phyloP scores from a whole-genome alignment of 2,113 vertebrate species.

The Grammomys surdaster region DNA sequence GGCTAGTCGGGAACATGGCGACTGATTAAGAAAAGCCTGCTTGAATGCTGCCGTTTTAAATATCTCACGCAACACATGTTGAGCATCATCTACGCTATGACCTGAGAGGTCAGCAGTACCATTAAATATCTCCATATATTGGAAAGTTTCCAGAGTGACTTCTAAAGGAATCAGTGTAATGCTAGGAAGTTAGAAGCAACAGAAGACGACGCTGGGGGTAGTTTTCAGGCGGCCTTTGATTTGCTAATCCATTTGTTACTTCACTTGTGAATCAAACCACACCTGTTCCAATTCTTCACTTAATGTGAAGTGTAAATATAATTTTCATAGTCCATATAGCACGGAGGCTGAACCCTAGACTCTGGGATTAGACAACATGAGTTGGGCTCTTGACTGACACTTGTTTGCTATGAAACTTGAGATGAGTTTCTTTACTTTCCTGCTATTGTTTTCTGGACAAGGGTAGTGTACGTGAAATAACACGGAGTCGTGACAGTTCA shows the following conservation, averaged over 20 bases:
- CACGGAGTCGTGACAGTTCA: not conserved
- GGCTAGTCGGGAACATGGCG: too few relatives aligned
- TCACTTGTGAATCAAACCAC: slow-evolving; percentile 20
- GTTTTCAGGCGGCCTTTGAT: not conserved
- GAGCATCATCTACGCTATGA: not conserved
- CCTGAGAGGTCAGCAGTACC: not conserved
- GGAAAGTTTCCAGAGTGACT: not conserved
- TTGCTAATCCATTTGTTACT: not conserved
- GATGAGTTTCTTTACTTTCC: not conserved
- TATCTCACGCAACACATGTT: not conserved
- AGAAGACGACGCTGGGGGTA: not conserved
- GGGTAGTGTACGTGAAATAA: not conserved
- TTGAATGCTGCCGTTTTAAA: too few relatives aligned
- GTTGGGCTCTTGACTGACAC: not conserved
- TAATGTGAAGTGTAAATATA: not conserved
- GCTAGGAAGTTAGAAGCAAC: not conserved
- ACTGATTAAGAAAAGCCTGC: too few relatives aligned
- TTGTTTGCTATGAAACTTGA: not conserved
- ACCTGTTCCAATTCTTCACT: not conserved
- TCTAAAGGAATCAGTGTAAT: not conserved
- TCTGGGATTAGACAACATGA: not conserved
- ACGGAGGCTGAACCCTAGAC: not conserved
- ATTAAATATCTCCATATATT: not conserved
- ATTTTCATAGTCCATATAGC: not conserved
- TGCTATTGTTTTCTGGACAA: not conserved